Conservation (phyloP, 2,797 vertebrate species). For the Pampus argenteus region DNA sequence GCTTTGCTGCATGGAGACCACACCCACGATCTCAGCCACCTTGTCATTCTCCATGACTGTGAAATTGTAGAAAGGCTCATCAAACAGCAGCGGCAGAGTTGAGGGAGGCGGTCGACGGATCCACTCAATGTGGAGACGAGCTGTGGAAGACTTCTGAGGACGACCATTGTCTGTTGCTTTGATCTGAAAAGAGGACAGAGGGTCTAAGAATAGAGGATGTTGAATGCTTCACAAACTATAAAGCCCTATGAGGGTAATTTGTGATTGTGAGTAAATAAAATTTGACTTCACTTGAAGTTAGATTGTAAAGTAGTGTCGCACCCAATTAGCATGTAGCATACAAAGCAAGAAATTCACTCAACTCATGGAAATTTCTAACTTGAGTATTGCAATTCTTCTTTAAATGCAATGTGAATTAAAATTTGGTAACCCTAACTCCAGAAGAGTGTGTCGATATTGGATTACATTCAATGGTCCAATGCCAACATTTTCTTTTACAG, state of each 20-base stretch:
- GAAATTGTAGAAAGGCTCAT: constrained; percentile 96
- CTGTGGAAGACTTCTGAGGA: constrained; percentile 93
- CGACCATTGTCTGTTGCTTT: constrained; percentile 97
- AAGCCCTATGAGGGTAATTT: no score
- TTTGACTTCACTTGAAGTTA: not conserved
- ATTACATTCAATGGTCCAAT: no score
- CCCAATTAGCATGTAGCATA: not conserved
- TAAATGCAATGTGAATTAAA: not conserved
- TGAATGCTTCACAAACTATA: no score
- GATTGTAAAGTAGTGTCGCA: not conserved
- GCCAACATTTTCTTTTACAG: no score
- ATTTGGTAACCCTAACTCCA: not conserved
- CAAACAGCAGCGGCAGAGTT: constrained; percentile 85
- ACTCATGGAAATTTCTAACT: no score
- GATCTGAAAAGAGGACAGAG: constrained; percentile 82
- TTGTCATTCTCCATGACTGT: constrained; percentile 95
- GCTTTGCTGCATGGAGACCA: constrained; percentile 92
- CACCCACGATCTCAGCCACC: constrained; percentile 95
- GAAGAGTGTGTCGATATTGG: no score
- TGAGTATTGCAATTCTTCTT: not conserved
- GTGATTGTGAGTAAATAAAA: no score
- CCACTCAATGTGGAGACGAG: constrained; percentile 97
- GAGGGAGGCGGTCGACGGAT: constrained; percentile 88
- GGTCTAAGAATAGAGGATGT: no score
- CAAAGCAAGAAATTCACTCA: no score